These are phyloP conservation scores for Leucoraja erinaceus DNA, from an alignment of 2,113 vertebrate species.

Conservation along the genomic window DNA sequence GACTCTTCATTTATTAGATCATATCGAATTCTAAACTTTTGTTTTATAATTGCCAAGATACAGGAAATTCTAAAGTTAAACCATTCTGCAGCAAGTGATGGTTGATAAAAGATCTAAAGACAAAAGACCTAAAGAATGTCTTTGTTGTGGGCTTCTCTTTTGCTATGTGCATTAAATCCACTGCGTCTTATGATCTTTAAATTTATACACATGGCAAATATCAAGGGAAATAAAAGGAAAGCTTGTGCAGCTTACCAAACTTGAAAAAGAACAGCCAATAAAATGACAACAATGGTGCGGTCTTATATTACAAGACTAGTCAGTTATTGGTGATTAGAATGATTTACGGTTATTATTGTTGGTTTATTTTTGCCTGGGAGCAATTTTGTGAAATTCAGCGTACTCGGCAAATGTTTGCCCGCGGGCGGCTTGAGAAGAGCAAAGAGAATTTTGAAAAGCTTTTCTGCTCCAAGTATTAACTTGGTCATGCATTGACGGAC, in stretches of 20 bases:
- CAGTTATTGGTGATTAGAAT: not conserved
- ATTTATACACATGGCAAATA: slow-evolving; percentile 1
- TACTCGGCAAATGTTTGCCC: not conserved
- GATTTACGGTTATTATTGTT: not conserved
- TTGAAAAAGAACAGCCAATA: not conserved
- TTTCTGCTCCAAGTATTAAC: not conserved
- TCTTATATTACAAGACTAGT: not conserved
- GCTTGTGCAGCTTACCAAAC: not conserved
- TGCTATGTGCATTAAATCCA: not conserved
- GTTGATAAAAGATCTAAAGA: not conserved
- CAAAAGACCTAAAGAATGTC: slow-evolving; percentile 32
- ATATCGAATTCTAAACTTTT: slow-evolving; percentile 26
- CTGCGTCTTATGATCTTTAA: slow-evolving; percentile 39
- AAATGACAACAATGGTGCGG: not conserved
- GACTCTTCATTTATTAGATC: not conserved
- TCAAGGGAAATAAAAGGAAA: not conserved
- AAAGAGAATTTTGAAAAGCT: not conserved
- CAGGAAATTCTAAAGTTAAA: slow-evolving; percentile 41
- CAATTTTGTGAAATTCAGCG: not conserved
- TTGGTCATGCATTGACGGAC: not conserved
- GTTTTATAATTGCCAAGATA: slow-evolving; percentile 27
- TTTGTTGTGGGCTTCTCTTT: slow-evolving; percentile 34
- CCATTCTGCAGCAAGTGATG: slow-evolving; percentile 18
- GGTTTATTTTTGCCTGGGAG: not conserved
- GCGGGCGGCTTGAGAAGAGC: not conserved